These are phyloP conservation scores for Monoplex corrugatus DNA, from an alignment of 2,888 invertebrate genomes.

Conservation along the genomic window DNA sequence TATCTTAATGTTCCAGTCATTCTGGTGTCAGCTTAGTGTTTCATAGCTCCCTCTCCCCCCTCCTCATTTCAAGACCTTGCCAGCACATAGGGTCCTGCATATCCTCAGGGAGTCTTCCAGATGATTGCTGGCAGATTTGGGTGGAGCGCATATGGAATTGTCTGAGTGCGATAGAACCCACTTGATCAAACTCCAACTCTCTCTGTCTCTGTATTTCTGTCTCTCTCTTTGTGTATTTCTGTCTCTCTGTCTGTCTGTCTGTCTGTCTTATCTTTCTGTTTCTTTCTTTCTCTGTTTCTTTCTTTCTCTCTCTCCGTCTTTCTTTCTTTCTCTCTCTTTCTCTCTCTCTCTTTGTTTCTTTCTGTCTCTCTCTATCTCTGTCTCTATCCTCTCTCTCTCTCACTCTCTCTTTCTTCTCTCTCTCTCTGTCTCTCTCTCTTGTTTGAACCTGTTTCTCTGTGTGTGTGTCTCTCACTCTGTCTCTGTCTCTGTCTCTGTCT, in stretches of 20 bases:
- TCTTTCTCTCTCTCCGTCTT: not conserved
- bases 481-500: not conserved
- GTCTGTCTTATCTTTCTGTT: not conserved
- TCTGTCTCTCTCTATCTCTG: not conserved
- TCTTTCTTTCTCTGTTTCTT: not conserved
- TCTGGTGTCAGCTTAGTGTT: no score
- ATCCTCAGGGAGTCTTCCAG: no score
- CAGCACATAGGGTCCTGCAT: no score
- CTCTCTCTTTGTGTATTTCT: not conserved
- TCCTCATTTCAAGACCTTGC: no score
- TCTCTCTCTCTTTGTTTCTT: not conserved
- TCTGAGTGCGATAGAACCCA: no score
- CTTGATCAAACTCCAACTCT: no score
- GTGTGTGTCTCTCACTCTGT: not conserved
- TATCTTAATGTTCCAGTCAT: no score
- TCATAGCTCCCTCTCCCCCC: no score
- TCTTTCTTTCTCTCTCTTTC: not conserved
- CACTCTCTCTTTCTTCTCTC: not conserved
- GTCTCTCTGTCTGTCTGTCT: not conserved
- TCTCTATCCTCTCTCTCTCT: not conserved
- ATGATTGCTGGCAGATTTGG: no score
- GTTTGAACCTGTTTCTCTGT: not conserved
- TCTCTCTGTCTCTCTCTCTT: not conserved
- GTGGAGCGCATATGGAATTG: no score
- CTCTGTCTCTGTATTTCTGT: not conserved